Conservation (phyloP, 2,888 invertebrate genomes). For the Latheticus oryzae region DNA sequence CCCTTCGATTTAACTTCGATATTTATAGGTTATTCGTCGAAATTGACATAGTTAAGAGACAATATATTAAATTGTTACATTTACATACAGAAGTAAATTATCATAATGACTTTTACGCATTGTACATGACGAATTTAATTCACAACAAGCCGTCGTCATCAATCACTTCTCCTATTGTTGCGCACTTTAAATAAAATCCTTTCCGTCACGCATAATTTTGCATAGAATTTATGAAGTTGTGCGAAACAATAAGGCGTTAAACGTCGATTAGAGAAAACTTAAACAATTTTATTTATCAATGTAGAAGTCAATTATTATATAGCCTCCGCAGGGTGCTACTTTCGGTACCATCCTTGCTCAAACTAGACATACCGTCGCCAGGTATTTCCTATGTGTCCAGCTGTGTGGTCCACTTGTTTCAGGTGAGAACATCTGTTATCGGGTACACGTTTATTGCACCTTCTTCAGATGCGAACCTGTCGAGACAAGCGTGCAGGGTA, state of each 20-base stretch:
- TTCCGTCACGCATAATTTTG: constrained; percentile 8
- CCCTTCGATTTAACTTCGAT: too few species aligned
- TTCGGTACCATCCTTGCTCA: neutral
- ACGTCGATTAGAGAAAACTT: too few species aligned
- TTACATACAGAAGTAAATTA: constrained; percentile 39
- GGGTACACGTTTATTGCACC: constrained; percentile 37
- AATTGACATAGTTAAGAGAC: constrained; percentile 25
- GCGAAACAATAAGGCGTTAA: too few species aligned
- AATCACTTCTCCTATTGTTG: constrained; percentile 20
- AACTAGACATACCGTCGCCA: constrained; percentile 29
- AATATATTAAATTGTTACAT: constrained; percentile 35
- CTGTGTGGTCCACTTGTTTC: constrained; percentile 37
- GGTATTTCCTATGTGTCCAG: constrained; percentile 16
- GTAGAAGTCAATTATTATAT: too few species aligned
- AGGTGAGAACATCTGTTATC: constrained; percentile 38
- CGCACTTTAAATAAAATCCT: constrained; percentile 13
- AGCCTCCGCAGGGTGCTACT: constrained; percentile 1
- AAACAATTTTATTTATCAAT: too few species aligned
- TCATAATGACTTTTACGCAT: constrained; percentile 34
- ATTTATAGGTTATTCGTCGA: too few species aligned
- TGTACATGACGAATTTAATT: constrained; percentile 33
- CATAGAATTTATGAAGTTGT: constrained; percentile 8
- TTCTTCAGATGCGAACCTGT: constrained; percentile 31
- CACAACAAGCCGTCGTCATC: constrained; percentile 23
- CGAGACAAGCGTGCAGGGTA: constrained; percentile 20